These are phyloP conservation scores for Drosophila pachea DNA, from an alignment of 1,140 invertebrate genomes.

Conservation along the genomic window DNA sequence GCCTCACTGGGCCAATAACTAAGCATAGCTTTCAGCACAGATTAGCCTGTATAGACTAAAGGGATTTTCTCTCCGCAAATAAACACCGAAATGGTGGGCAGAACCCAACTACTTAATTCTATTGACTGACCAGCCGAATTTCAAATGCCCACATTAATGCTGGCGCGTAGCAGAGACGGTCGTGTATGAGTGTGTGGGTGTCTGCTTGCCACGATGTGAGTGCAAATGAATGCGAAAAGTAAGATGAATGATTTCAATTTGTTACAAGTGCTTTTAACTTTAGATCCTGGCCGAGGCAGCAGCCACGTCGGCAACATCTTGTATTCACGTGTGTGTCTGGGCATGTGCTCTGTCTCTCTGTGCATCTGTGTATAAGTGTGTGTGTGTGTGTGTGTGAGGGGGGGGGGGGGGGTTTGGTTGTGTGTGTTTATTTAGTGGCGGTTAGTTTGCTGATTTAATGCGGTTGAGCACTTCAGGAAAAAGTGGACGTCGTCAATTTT, in stretches of 20 bases:
- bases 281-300: constrained; percentile 44
- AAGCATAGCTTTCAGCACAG: background rate
- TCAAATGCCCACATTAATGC: constrained; percentile 40
- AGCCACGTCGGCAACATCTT: constrained; percentile 17
- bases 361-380: constrained; percentile 20
- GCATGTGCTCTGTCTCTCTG: constrained; percentile 16
- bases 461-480: constrained; percentile 68
- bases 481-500: constrained; percentile 75
- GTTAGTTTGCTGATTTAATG: constrained; percentile 77
- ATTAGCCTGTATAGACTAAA: constrained; percentile 2
- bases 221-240: constrained; percentile 72
- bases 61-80: constrained; percentile 25
- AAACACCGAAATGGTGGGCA: constrained; percentile 7
- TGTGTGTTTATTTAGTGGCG: constrained; percentile 67
- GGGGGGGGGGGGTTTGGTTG: too few relatives aligned
- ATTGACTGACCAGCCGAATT: constrained; percentile 49
- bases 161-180: background rate
- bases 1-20: background rate
- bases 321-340: constrained; percentile 10
- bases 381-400: constrained; percentile 17
- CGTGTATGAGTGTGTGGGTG: constrained; percentile 12
- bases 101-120: constrained; percentile 44
- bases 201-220: constrained; percentile 29
- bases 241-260: constrained; percentile 76
- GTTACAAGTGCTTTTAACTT: constrained; percentile 76